Base-by-base conservation (phyloP, 2,797 vertebrate species). In the Perodicticus potto region DNA sequence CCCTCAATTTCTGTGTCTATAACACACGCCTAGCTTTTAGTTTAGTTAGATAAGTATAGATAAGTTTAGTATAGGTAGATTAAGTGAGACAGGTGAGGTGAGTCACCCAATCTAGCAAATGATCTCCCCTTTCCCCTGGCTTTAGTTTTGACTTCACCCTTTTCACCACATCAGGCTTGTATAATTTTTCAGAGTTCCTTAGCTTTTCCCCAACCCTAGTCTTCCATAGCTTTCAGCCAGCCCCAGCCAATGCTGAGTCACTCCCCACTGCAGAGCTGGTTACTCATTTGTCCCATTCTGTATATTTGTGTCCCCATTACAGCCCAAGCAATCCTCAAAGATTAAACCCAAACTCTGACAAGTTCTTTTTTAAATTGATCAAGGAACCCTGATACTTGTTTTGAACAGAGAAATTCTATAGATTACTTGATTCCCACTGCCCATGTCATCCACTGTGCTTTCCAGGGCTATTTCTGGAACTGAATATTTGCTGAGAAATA, bases 331-430 rank as follows among this genome's bases (percentile, higher is more conserved):
- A 19, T 73, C 49, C 55, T 81, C n/a, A 45, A 49, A 95, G 61
- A 7, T 65, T 57, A 78, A 19, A 91, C 65, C 61, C 32, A 73
- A 81, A 74, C 13, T n/a, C 13, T 72, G 34, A 40, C n/a, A 93
- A 32, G 25, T n/a, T 32, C 10, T 53, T 61, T 65, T 89, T 40
- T 91, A 57, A 93, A 84, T 93, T 89, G 55, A 95, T 91, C 45
- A 89, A 94, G 84, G 76, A 91, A 92, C 40, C 14, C 49, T 65
- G 49, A 40, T 93, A 6, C 37, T 91, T 88, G 29, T 90, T 92
- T 65, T 84, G 49, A 53, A 53, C 57, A 83, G 53, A 86, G 27
- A 53, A 69, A 73, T 57, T 84, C 81, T 95, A 80, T n/a, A 69
- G 81, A 72, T 83, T 57, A 32, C 63, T 89, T 89, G 32, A 85